Conservation (phyloP, 2,888 invertebrate genomes). For the Aphidius colemani region DNA sequence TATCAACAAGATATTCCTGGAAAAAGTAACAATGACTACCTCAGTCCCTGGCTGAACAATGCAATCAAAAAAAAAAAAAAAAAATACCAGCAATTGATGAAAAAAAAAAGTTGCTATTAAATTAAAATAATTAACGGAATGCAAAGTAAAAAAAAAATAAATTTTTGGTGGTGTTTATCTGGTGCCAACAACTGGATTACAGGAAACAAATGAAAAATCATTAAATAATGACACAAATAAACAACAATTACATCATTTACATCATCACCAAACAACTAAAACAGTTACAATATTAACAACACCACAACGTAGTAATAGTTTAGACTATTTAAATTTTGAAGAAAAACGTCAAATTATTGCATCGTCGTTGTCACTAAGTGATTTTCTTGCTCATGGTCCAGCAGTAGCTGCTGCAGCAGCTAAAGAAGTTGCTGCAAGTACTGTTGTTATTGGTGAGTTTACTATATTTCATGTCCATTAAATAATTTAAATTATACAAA, state of each 20-base stretch:
- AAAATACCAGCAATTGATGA: background rate
- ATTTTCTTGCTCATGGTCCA: conserved; percentile 78
- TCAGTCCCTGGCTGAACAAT: conserved; percentile 13
- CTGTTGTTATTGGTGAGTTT: conserved; percentile 58
- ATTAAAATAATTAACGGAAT: conserved; percentile 8
- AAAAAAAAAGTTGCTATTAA: background rate
- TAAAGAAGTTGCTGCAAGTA: conserved; percentile 62
- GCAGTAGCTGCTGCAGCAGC: conserved; percentile 61
- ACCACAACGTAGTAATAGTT: conserved; percentile 78
- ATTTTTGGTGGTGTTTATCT: conserved; percentile 53
- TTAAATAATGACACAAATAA: conserved; percentile 39
- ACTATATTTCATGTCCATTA: too few species aligned
- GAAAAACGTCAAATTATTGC: conserved; percentile 89
- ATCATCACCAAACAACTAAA: conserved; percentile 55
- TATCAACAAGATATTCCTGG: conserved; percentile 2
- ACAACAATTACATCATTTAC: conserved; percentile 40
- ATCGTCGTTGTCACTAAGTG: conserved; percentile 83
- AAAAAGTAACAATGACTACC: conserved; percentile 22
- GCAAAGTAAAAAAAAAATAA: background rate
- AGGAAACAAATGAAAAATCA: conserved; percentile 38
- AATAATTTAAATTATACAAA: background rate
- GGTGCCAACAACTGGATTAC: conserved; percentile 48
- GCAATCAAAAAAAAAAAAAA: background rate
- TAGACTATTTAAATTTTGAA: conserved; percentile 90
- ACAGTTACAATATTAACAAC: conserved; percentile 68